Percentiles rank a stretch among this genome's conserved stretches.
phyloP scores from a whole-genome alignment of 2,797 vertebrate species.

The Phrynocephalus vlangalii region DNA sequence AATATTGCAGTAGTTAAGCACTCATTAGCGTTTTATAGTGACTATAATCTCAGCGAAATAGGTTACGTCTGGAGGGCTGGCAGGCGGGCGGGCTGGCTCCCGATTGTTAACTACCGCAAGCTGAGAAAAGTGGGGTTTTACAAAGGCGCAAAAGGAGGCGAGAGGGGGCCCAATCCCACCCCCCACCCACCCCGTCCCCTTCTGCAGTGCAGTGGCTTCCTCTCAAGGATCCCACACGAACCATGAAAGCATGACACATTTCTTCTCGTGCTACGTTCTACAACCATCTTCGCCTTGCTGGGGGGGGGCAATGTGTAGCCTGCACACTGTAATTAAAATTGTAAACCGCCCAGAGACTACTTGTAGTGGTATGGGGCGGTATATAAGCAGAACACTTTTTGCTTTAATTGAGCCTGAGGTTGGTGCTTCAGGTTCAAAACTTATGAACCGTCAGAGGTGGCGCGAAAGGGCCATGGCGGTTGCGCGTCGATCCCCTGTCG shows the following conservation, averaged over 20 bases:
- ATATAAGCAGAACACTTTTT: no score
- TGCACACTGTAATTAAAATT: no score
- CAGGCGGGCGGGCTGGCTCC: not conserved
- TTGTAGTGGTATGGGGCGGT: no score
- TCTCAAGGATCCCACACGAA: not conserved
- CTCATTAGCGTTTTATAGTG: conserved; percentile 35
- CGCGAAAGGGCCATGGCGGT: no score
- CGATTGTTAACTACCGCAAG: not conserved
- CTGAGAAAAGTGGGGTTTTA: not conserved
- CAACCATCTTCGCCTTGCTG: not conserved
- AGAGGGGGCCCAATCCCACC: not conserved
- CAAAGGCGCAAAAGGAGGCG: no score
- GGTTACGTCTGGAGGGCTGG: conserved; percentile 6
- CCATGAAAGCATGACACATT: no score
- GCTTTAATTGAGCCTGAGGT: not conserved
- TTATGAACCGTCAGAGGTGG: not conserved
- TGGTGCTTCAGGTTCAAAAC: not conserved
- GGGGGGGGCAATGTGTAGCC: no score
- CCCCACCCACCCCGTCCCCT: not conserved
- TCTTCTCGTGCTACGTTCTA: not conserved
- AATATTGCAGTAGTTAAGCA: conserved; percentile 18
- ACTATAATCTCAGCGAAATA: conserved; percentile 24
- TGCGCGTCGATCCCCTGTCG: no score
- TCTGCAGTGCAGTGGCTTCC: not conserved
- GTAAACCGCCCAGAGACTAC: no score